Percentiles rank a stretch among this genome's conserved stretches.
These are phyloP conservation scores for Conus ventricosus DNA, from an alignment of 1,140 invertebrate species.

Conservation along the genomic window DNA sequence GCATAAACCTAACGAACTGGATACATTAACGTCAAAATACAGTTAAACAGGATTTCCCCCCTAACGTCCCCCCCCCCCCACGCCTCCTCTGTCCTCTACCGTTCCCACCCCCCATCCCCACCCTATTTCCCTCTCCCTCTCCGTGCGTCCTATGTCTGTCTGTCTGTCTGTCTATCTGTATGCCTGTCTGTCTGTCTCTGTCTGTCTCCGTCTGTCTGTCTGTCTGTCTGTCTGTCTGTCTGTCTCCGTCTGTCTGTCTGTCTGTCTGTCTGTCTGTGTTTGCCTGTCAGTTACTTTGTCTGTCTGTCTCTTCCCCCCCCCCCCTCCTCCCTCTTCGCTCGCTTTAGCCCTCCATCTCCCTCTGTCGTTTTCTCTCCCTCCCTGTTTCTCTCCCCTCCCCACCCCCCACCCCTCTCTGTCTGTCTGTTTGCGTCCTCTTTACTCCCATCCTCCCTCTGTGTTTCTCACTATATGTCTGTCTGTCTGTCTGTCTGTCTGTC, in stretches of 20 bases:
- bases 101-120: background rate
- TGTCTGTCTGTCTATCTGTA: too few species aligned
- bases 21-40: too few species aligned
- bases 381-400: background rate
- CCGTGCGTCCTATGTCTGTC: background rate
- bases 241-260: background rate
- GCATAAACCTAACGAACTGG: too few species aligned
- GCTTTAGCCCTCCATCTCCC: background rate
- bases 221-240: background rate
- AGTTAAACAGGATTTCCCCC: too few species aligned
- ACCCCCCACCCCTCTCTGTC: background rate
- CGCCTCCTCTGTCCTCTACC: too few species aligned
- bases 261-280: background rate
- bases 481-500: too few species aligned
- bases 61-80: too few species aligned
- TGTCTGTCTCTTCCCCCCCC: background rate
- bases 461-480: too few species aligned
- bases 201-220: too few species aligned
- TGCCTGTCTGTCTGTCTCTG: too few species aligned
- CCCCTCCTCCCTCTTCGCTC: background rate
- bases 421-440: background rate
- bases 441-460: too few species aligned
- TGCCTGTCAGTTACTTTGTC: background rate
- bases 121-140: background rate
- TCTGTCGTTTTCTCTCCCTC: background rate